These are phyloP conservation scores for Matsumyia berberina DNA, from an alignment of 2,888 invertebrate species.

Conservation along the genomic window DNA sequence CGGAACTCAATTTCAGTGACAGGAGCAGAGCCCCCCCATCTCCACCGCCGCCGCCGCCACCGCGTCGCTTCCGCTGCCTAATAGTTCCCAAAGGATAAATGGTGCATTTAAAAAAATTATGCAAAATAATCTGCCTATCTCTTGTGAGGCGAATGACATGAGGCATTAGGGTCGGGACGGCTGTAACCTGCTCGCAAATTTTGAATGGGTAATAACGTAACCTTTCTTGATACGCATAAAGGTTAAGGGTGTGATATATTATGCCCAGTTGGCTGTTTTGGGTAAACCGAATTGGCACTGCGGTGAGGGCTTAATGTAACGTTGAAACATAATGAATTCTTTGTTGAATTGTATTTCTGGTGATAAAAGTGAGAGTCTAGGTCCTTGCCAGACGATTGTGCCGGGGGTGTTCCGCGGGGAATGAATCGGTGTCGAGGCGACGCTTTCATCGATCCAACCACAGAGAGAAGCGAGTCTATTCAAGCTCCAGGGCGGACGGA, in stretches of 20 bases:
- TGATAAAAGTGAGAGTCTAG: neutral
- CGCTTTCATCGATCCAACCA: no score
- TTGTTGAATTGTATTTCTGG: slow-evolving; percentile 18
- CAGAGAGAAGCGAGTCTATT: no score
- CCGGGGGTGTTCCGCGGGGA: no score
- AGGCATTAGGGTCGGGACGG: slow-evolving; percentile 35
- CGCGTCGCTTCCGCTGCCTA: neutral
- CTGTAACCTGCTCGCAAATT: slow-evolving; percentile 30
- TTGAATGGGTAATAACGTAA: slow-evolving; percentile 49
- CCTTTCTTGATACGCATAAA: slow-evolving; percentile 22
- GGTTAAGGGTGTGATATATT: slow-evolving; percentile 55
- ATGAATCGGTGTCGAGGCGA: no score
- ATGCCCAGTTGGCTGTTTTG: slow-evolving; percentile 57
- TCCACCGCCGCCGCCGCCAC: neutral
- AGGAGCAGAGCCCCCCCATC: neutral
- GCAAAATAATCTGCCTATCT: slow-evolving; percentile 32
- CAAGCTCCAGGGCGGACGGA: no score
- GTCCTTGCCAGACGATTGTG: no score
- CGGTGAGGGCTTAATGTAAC: slow-evolving; percentile 52
- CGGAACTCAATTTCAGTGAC: slow-evolving; percentile 34
- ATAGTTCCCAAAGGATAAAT: slow-evolving; percentile 10
- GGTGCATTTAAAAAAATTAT: slow-evolving; percentile 40
- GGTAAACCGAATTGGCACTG: slow-evolving; percentile 49
- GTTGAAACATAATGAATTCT: slow-evolving; percentile 39
- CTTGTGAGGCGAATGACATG: slow-evolving; percentile 27